Conservation (phyloP, 1,140 invertebrate species). For the Drosophila orosa region DNA sequence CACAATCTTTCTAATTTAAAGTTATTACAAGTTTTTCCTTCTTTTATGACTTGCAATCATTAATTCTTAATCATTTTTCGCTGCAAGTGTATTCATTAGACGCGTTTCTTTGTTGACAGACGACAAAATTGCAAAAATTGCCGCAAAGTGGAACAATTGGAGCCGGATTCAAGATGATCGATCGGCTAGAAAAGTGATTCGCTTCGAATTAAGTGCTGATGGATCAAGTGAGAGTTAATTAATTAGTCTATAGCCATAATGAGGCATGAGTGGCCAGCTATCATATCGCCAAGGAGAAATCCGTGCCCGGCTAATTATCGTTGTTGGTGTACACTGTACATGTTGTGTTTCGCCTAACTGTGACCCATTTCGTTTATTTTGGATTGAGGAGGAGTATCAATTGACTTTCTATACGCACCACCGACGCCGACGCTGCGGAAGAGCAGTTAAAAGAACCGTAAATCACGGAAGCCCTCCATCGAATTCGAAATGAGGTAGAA, state of each 20-base stretch:
- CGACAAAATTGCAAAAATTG: constrained; percentile 52
- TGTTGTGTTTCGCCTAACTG: constrained; percentile 17
- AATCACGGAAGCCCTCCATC: constrained; percentile 46
- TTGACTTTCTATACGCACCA: constrained; percentile 57
- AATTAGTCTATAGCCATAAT: constrained; percentile 67
- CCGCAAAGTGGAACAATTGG: constrained; percentile 74
- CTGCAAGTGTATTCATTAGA: background rate
- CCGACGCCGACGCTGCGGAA: constrained; percentile 32
- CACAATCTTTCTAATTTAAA: too few species aligned
- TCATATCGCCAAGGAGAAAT: constrained; percentile 52
- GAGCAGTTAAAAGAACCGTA: constrained; percentile 70
- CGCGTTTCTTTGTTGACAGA: constrained; percentile 25
- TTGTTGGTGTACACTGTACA: constrained; percentile 3
- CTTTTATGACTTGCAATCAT: background rate
- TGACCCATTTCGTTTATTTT: constrained; percentile 56
- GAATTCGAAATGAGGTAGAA: constrained; percentile 60
- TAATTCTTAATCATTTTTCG: background rate
- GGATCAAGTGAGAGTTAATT: constrained; percentile 79
- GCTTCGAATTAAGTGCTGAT: constrained; percentile 47
- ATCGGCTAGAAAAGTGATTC: constrained; percentile 32
- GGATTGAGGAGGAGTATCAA: constrained; percentile 12
- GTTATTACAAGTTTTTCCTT: too few species aligned
- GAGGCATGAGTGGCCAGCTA: constrained; percentile 28
- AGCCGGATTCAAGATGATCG: constrained; percentile 66
- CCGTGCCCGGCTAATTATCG: constrained; percentile 26